These are phyloP conservation scores for Urophycis tenuis DNA, from an alignment of 2,797 vertebrate genomes.

Conservation along the genomic window DNA sequence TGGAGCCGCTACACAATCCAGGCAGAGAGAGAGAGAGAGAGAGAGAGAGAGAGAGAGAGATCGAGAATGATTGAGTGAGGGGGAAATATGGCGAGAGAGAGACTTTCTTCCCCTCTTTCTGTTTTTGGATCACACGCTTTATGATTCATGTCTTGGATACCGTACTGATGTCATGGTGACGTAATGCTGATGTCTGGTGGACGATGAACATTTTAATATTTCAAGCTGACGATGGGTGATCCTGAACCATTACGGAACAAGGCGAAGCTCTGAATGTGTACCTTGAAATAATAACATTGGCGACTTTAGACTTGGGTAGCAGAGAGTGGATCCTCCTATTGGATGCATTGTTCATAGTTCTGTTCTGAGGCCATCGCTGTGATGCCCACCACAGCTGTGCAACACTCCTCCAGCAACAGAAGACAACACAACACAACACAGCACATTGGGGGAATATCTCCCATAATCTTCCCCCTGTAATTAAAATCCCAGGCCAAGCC, in stretches of 20 bases:
- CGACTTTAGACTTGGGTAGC: background rate
- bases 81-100: background rate
- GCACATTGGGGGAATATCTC: conserved; percentile 56
- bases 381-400: background rate
- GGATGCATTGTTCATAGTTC: background rate
- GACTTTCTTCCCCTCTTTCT: background rate
- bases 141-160: background rate
- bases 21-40: no score
- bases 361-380: background rate
- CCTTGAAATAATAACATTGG: background rate
- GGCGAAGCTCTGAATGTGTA: background rate
- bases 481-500: conserved; percentile 57
- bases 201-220: background rate
- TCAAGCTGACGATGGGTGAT: background rate
- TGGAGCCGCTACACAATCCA: background rate
- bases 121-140: background rate
- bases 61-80: background rate
- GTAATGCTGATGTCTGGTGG: background rate
- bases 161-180: background rate
- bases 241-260: background rate
- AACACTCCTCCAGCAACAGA: background rate
- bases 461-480: conserved; percentile 49
- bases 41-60: background rate
- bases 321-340: background rate
- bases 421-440: conserved; percentile 10